Evolutionary conservation across 30 jellyfish, hydroid and myxozoan species (phyloP), one percentile per base, ranked within the genome.

Genomic region (Aurelia aurita): DNA sequence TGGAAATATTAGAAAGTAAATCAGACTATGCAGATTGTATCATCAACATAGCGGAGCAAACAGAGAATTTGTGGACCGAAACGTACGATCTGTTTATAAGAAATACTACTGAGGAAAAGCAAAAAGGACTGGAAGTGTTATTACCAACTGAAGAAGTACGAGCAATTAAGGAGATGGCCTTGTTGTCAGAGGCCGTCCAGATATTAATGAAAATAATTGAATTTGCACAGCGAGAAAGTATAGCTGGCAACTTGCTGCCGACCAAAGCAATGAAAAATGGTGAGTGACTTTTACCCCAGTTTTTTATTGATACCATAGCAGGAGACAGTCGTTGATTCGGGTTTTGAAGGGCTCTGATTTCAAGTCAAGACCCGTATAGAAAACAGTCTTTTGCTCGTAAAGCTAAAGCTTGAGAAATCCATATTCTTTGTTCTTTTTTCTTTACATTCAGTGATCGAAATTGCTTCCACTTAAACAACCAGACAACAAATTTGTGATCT

Each of bases 211-310:
- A 55, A 51, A 25, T 73, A 20, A 57, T 85, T 26, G 85, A 65
- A 23, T 67, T 61, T 63, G 80, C 95, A 15, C 74, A 64, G 35
- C 43, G 39, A 39, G 85, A 85, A 54, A 13, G 57, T 4, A 60
- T 32, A 18, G 80, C 72, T 73, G 95, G 75, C 15, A 85, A 63
- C 47, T 68, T 85, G 22, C 34, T 77, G 18, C 95, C 95, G 3
- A 85, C 95, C 20, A 85, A 85, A 35, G 95, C 95, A 46, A 74
- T 85, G 89, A 85, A 85, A 71, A 58, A 28, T 60, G 89, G 95
- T 85, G 65, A 34, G 85, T 61, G 11, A 39, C 51, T 39, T 39
- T 6, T 39, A 0, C 18, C 9, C 51, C 10, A 3, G 1, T 8
- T 39, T 39, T 15, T 39, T 39, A 2, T n/a, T 14, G 15, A 9